Base-by-base conservation (phyloP, 2,888 invertebrate genomes). In the Allygus modestus region DNA sequence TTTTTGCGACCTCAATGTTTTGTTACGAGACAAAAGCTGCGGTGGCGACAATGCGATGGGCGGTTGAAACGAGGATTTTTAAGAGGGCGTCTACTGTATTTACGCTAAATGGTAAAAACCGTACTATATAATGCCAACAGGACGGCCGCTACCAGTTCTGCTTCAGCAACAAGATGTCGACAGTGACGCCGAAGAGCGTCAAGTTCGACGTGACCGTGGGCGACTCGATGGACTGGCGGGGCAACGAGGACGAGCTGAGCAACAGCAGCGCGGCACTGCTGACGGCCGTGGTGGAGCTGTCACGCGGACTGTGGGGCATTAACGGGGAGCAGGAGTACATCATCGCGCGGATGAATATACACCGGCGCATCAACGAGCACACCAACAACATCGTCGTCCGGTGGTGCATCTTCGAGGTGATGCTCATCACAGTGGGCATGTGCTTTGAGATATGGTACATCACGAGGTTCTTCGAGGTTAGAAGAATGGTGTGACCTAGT, bases 401-500 rank as follows among this genome's bases (percentile, higher is more conserved):
- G 1, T 65, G 65, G 65, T 65, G 65, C 17, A 4, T 65, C 11
- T 65, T 65, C 31, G 65, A 65, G 31, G 65, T 65, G 65, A 2
- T 65, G 26, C 65, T 65, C 28, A 65, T 65, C 65, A 20, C 31
- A 28, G 5, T 17, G 15, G 65, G 26, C 15, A 65, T 65, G 31
- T 26, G 65, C 31, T 65, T 65, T 31, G 65, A 65, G 65, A 31
- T 65, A 2, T 65, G 65, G 65, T 65, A 65, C 65, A 65, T 65
- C 65, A 28, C 12, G 17, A 28, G 65, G 31, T 65, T 65, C 65
- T 65, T 65, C 20, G 65, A 65, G 65, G 65, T 65, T 0, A 4
- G 31, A 28, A 65, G 65, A 28, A 31, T 65, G 15, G 65, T 65
- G 65, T 65, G 37, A 37, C 37, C 4, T n/a, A n/a, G n/a, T n/a